Evolutionary conservation across 2,113 vertebrate genomes (phyloP).

Genomic region (Pomatorhinus ruficollis): DNA sequence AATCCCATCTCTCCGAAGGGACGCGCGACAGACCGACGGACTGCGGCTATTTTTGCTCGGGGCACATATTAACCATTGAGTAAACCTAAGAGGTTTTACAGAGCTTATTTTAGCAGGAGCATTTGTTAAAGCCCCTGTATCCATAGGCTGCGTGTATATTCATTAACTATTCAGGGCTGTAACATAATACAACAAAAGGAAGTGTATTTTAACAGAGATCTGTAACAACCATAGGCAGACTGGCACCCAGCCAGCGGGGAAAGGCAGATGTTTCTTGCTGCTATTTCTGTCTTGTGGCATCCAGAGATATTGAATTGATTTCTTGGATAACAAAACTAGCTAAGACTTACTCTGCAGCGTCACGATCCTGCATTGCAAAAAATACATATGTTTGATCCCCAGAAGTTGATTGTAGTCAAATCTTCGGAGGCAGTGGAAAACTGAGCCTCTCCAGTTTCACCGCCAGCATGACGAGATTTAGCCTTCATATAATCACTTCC

Average conservation of each 20-base stretch:
- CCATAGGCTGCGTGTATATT: conserved; percentile 35
- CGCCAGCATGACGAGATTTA: neutral
- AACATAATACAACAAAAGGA: conserved; percentile 59
- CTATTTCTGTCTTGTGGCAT: conserved; percentile 38
- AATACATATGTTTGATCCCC: neutral
- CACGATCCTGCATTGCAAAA: neutral
- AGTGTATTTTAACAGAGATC: conserved; percentile 34
- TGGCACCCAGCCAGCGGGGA: neutral
- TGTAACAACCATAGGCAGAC: neutral
- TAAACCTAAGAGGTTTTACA: conserved; percentile 49
- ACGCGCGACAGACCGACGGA: neutral
- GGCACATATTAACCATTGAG: neutral
- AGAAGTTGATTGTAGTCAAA: neutral
- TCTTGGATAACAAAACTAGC: neutral
- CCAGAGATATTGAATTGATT: neutral
- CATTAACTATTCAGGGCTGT: conserved; percentile 42
- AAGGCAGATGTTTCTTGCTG: neutral
- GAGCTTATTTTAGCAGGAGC: conserved; percentile 61
- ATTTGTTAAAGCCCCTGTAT: conserved; percentile 51
- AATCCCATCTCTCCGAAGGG: neutral
- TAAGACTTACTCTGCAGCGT: neutral
- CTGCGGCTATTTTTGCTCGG: neutral
- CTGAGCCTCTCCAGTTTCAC: neutral
- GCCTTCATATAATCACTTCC: neutral
- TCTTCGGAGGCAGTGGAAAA: conserved; percentile 10